Conservation (phyloP, 2,888 invertebrate species). For the Lacanobia wlatinum region DNA sequence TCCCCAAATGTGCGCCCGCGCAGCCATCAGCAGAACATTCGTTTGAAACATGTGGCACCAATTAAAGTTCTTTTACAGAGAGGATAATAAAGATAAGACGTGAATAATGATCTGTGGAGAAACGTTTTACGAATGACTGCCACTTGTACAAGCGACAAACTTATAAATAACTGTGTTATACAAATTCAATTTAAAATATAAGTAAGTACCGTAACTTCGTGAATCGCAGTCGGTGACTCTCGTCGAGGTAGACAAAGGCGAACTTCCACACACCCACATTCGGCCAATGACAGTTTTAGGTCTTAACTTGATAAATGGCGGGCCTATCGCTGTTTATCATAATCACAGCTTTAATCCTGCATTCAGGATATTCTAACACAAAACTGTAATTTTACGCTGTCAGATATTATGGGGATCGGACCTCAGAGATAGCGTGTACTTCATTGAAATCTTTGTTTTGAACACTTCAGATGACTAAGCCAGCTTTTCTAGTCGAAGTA, state of each 20-base stretch:
- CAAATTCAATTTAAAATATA: conserved; percentile 22
- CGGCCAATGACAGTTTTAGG: conserved; percentile 54
- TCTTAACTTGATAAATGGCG: conserved; percentile 55
- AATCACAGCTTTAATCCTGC: conserved; percentile 46
- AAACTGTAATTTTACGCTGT: conserved; percentile 39
- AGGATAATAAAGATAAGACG: conserved; percentile 87
- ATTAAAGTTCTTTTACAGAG: conserved; percentile 87
- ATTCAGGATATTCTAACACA: conserved; percentile 34
- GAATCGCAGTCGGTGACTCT: conserved; percentile 8
- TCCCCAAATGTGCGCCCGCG: conserved; percentile 77
- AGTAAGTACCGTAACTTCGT: neutral
- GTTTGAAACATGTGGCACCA: conserved; percentile 87
- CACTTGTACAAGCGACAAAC: conserved; percentile 83
- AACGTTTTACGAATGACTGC: conserved; percentile 86
- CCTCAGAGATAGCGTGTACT: neutral
- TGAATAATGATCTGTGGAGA: conserved; percentile 88
- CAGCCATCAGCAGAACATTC: conserved; percentile 81
- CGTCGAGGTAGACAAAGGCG: conserved; percentile 29
- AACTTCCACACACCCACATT: conserved; percentile 39
- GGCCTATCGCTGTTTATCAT: conserved; percentile 51
- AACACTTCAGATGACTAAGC: conserved; percentile 5
- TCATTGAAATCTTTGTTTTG: neutral
- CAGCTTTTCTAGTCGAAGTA: conserved; percentile 19
- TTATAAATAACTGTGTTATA: conserved; percentile 69
- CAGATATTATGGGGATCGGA: neutral